Conservation (phyloP, 2,888 invertebrate species). For the Dexiosoma caninum region DNA sequence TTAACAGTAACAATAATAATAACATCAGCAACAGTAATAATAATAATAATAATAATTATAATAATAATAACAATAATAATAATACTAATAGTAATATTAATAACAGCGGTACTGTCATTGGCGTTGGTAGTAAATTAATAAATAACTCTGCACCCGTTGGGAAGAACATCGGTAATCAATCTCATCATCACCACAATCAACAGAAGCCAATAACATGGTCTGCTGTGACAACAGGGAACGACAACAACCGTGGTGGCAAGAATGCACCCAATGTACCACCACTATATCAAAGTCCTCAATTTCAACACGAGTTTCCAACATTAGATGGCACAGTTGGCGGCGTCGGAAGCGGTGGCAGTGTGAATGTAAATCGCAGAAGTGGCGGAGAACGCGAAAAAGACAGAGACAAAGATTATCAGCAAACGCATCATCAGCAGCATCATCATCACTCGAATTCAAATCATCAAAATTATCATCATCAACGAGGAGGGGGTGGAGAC, state of each 20-base stretch:
- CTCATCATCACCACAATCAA: conserved; percentile 63
- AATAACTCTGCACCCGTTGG: conserved; percentile 65
- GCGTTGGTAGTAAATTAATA: conserved; percentile 67
- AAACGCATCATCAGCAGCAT: conserved; percentile 65
- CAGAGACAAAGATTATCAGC: conserved; percentile 73
- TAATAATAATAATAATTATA: conserved; percentile 48
- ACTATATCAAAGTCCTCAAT: conserved; percentile 90
- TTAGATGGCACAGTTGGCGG: conserved; percentile 80
- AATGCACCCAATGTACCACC: conserved; percentile 79
- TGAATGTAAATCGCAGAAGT: conserved; percentile 68
- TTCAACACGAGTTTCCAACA: conserved; percentile 98
- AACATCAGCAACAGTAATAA: conserved; percentile 64
- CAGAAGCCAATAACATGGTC: conserved; percentile 82
- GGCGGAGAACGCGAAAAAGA: conserved; percentile 41
- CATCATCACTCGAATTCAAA: conserved; percentile 66
- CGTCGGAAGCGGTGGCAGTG: conserved; percentile 69
- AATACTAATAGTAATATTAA: conserved; percentile 63
- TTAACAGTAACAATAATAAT: conserved; percentile 62
- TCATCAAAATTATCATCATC: conserved; percentile 67
- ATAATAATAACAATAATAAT: conserved; percentile 64
- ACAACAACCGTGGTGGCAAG: conserved; percentile 69
- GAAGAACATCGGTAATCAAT: conserved; percentile 65
- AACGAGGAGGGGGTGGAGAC: conserved; percentile 54
- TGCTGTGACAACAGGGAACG: conserved; percentile 80
- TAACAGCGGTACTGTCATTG: conserved; percentile 67